Percentiles rank a stretch among this genome's conserved stretches.
Conservation (phyloP, 2,797 vertebrate species). For the Numenius phaeopus region DNA sequence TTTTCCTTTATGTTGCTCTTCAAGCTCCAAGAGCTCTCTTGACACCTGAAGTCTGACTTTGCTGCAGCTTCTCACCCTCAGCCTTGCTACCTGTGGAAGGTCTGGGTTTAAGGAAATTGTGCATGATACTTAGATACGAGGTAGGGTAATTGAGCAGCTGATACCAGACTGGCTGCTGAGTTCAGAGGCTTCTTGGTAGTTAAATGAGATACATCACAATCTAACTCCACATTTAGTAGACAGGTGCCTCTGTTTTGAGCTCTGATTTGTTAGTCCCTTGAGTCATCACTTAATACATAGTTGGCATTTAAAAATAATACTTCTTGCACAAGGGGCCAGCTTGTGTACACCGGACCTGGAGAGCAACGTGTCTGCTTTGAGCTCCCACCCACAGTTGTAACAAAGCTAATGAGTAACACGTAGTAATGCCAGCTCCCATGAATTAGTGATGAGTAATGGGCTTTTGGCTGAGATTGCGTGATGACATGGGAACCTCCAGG, state of each 20-base stretch:
- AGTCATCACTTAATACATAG: conserved; percentile 10
- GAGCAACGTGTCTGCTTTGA: background rate
- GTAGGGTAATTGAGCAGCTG: background rate
- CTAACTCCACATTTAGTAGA: background rate
- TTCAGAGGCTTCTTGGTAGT: background rate
- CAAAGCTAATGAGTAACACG: background rate
- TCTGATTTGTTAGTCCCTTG: conserved; percentile 3
- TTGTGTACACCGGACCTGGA: background rate
- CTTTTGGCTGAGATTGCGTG: background rate
- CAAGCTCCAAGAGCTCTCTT: background rate
- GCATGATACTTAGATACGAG: accelerated
- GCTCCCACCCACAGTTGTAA: conserved; percentile 14
- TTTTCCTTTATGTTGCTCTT: conserved; percentile 16
- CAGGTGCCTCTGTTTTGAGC: background rate
- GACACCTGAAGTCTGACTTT: background rate
- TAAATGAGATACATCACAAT: background rate
- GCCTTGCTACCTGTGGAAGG: background rate
- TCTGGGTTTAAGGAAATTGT: background rate
- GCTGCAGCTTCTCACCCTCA: background rate
- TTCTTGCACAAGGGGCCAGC: conserved; percentile 39
- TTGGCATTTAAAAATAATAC: conserved; percentile 52
- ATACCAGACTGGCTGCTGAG: background rate
- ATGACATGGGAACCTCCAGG: conserved; percentile 41
- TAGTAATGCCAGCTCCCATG: conserved; percentile 8
- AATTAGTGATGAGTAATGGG: conserved; percentile 36